Conservation (phyloP, 2,888 invertebrate genomes). For the Autographa pulchrina region DNA sequence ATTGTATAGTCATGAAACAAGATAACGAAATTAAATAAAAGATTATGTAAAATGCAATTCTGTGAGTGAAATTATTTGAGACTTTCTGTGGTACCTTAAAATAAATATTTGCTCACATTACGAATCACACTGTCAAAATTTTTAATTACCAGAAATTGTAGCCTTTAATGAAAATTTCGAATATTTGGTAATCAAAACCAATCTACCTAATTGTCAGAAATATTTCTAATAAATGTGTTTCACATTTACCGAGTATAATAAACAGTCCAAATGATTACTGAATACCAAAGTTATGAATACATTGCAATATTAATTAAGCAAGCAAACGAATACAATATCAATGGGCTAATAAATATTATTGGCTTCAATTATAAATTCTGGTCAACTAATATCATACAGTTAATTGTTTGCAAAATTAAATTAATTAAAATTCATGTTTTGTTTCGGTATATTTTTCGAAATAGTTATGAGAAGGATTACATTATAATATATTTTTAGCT, state of each 20-base stretch:
- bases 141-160: no score
- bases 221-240: not conserved
- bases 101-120: no score
- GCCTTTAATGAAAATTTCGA: no score
- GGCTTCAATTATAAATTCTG: not conserved
- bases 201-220: no score
- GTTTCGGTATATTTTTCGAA: not conserved
- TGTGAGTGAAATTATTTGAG: no score
- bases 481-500: not conserved
- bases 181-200: no score
- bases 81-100: no score
- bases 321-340: not conserved
- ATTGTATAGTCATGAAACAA: no score
- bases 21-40: no score
- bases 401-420: not conserved
- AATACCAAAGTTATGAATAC: constrained; percentile 1
- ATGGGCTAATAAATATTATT: not conserved
- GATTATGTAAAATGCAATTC: no score
- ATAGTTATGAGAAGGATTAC: not conserved
- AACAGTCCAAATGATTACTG: not conserved
- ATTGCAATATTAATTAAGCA: not conserved
- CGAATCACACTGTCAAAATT: no score
- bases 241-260: not conserved
- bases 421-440: not conserved
- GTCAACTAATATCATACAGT: not conserved